These are phyloP conservation scores for Mus musculus DNA, from an alignment of 2,113 vertebrate genomes.

Conservation along the genomic window DNA sequence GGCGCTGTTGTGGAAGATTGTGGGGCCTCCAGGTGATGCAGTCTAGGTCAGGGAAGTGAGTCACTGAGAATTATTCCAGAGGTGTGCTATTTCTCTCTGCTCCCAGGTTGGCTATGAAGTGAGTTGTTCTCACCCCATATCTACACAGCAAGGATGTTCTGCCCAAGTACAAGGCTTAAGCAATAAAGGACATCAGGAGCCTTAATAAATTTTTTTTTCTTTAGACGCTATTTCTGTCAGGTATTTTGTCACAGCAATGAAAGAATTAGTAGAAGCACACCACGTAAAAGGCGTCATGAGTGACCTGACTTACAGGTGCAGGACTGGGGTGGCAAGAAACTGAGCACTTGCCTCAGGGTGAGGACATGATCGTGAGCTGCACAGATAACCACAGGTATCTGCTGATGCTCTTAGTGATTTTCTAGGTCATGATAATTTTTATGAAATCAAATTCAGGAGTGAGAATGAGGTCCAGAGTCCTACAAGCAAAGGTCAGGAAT, in stretches of 20 bases:
- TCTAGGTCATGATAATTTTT: background rate
- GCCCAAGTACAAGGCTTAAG: background rate
- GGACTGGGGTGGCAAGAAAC: background rate
- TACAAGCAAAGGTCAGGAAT: background rate
- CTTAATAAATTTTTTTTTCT: background rate
- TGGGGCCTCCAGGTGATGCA: background rate
- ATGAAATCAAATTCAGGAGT: conserved; percentile 17
- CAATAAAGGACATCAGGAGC: too few relatives aligned
- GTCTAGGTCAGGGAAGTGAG: background rate
- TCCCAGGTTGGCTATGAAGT: background rate
- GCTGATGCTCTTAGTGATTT: background rate
- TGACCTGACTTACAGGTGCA: background rate
- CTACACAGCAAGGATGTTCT: background rate
- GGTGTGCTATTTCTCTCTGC: background rate
- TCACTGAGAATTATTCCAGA: background rate
- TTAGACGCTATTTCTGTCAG: background rate
- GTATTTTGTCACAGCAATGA: background rate
- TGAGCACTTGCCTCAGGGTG: background rate
- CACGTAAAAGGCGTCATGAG: background rate
- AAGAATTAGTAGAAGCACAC: background rate
- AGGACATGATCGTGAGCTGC: background rate
- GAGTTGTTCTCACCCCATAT: too few relatives aligned
- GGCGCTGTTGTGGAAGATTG: background rate
- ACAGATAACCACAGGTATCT: background rate
- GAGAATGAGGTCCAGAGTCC: background rate